Conservation (phyloP, 2,797 vertebrate genomes). For the Strix occidentalis region DNA sequence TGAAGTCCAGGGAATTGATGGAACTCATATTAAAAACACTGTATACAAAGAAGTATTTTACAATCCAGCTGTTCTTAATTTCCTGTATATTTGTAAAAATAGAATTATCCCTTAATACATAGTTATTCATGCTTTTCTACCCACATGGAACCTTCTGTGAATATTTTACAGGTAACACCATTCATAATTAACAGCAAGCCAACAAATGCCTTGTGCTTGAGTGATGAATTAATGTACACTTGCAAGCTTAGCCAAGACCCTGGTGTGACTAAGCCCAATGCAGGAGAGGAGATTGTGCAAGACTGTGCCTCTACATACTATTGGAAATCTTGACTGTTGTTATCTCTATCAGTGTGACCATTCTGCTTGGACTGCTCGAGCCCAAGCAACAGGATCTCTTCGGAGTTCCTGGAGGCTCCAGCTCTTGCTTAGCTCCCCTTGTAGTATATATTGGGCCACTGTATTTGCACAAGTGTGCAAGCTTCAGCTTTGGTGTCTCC, state of each 20-base stretch:
- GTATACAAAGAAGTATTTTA: conserved; percentile 23
- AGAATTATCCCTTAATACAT: not conserved
- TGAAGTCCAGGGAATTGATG: not conserved
- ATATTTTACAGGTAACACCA: conserved; percentile 26
- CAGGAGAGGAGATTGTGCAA: not conserved
- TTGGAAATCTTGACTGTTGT: not conserved
- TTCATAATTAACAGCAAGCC: not conserved
- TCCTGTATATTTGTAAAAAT: conserved; percentile 39
- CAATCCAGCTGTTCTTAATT: conserved; percentile 42
- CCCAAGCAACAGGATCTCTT: not conserved
- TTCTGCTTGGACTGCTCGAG: accelerated
- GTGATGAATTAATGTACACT: not conserved
- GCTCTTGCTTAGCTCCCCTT: not conserved
- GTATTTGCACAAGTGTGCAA: not conserved
- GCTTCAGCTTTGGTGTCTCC: not conserved
- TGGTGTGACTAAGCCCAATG: not conserved
- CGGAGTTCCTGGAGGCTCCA: not conserved
- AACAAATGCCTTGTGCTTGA: not conserved
- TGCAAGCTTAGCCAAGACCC: not conserved
- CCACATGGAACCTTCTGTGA: not conserved
- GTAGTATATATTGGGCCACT: accelerated
- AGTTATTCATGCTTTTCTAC: conserved; percentile 5
- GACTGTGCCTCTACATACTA: accelerated
- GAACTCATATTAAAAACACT: not conserved
- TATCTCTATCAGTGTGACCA: accelerated